These are phyloP conservation scores for Allobates femoralis DNA, from an alignment of 2,797 vertebrate species.

Conservation along the genomic window DNA sequence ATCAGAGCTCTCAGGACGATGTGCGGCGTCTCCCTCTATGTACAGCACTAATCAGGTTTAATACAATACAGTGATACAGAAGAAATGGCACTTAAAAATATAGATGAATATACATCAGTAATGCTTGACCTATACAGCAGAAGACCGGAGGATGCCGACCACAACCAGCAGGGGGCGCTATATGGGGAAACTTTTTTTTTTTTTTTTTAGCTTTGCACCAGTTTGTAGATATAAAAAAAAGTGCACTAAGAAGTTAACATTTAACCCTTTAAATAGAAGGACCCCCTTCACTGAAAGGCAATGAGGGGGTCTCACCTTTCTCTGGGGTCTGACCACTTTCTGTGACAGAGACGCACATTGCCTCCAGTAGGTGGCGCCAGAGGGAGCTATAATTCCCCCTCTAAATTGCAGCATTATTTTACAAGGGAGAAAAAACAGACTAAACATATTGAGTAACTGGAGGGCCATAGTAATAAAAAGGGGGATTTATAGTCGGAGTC, in stretches of 20 bases:
- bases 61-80: neutral
- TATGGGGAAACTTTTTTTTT: neutral
- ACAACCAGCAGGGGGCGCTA: neutral
- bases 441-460: no score
- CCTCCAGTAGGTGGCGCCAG: neutral
- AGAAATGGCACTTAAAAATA: conserved; percentile 12
- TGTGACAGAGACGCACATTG: neutral
- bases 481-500: neutral
- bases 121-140: conserved; percentile 4
- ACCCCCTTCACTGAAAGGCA: neutral
- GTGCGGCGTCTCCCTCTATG: neutral
- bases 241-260: neutral
- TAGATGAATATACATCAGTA: neutral
- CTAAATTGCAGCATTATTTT: no score
- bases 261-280: neutral
- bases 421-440: no score
- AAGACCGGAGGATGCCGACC: neutral
- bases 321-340: neutral
- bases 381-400: neutral
- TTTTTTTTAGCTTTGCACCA: no score
- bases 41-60: neutral
- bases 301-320: neutral
- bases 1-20: no score
- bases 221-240: neutral
- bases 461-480: no score